phyloP scores from a whole-genome alignment of 92 coral and sea anemone species.

The Scolanthus callimorphus region DNA sequence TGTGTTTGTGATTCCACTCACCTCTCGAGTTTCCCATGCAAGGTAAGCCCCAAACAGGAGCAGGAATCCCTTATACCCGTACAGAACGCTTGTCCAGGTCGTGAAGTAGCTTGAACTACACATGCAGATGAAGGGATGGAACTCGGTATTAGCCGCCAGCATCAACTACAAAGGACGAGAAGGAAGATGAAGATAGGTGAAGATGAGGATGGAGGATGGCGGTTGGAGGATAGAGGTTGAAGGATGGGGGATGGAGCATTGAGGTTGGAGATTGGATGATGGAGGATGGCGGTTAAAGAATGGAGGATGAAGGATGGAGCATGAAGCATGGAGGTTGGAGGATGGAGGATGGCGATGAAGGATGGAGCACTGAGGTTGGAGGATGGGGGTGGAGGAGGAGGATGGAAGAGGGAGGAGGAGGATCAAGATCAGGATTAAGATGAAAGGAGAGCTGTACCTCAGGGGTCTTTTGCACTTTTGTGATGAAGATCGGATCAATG shows the following conservation, averaged over 20 bases:
- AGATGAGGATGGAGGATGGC: no score
- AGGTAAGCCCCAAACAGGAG: constrained; percentile 67
- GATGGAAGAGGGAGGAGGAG: no score
- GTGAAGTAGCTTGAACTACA: constrained; percentile 58
- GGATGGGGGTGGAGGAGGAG: no score
- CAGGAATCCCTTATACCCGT: constrained; percentile 66
- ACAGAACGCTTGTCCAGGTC: constrained; percentile 54
- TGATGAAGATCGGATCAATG: constrained; percentile 45
- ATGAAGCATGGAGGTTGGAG: not conserved
- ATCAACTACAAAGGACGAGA: constrained; percentile 19
- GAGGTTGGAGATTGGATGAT: no score
- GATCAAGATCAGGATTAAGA: not conserved
- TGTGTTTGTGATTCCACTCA: no score
- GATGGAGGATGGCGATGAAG: no score
- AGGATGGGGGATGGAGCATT: no score
- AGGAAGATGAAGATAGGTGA: no score
- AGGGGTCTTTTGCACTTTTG: constrained; percentile 8
- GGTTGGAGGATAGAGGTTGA: not conserved
- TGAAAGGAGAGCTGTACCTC: constrained; percentile 32
- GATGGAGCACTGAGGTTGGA: no score
- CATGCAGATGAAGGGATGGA: constrained; percentile 34
- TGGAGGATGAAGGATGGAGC: no score
- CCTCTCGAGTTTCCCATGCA: constrained; percentile 81
- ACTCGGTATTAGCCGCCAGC: constrained; percentile 25
- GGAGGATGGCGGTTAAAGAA: no score